These are phyloP conservation scores for Oceanites oceanicus DNA, from an alignment of 2,113 vertebrate genomes.

Conservation along the genomic window DNA sequence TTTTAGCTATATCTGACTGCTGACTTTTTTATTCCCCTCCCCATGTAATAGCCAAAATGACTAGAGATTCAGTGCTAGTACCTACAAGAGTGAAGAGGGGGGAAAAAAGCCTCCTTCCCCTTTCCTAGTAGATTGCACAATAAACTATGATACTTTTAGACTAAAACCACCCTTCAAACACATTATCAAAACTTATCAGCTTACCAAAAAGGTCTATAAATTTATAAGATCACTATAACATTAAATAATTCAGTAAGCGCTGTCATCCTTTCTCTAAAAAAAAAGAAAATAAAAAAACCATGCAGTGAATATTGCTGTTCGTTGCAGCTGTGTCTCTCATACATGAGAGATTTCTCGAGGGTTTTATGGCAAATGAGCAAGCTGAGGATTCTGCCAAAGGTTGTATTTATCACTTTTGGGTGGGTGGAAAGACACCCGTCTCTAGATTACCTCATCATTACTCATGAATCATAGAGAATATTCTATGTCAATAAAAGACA, in stretches of 20 bases:
- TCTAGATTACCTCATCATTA: neutral
- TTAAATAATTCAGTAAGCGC: conserved; percentile 15
- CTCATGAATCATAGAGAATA: neutral
- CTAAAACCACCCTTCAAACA: neutral
- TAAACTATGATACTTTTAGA: neutral
- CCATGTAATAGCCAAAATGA: neutral
- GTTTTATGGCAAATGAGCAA: conserved; percentile 28
- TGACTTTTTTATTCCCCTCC: neutral
- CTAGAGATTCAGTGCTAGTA: neutral
- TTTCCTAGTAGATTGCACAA: neutral
- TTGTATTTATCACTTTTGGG: neutral
- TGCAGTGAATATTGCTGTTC: neutral
- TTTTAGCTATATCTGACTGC: neutral
- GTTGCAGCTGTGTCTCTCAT: neutral
- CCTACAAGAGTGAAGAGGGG: neutral
- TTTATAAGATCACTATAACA: neutral
- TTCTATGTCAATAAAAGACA: neutral
- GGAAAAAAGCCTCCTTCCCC: neutral
- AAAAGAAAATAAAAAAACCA: neutral
- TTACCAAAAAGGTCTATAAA: neutral
- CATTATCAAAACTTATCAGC: neutral
- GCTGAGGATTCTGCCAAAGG: conserved; percentile 37
- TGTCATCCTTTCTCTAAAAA: neutral
- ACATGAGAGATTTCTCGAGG: neutral
- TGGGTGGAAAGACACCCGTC: neutral